phyloP scores from a whole-genome alignment of 2,113 vertebrate genomes.

The Rallus limicola region DNA sequence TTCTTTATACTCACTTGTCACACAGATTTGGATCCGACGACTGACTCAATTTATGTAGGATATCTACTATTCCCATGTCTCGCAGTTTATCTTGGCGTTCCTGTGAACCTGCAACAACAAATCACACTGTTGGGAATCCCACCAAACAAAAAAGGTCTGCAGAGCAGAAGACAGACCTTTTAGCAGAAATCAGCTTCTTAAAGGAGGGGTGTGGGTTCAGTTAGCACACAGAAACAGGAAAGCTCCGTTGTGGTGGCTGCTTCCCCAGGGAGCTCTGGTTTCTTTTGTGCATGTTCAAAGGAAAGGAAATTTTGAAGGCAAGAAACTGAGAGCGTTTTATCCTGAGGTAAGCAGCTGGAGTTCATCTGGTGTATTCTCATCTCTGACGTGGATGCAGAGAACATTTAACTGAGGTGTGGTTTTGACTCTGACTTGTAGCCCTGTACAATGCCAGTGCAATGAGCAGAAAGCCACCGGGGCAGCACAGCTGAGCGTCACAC shows the following conservation, averaged over 20 bases:
- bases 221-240: background rate
- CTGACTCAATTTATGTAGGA: conserved; percentile 95
- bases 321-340: background rate
- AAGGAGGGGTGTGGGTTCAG: background rate
- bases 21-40: conserved; percentile 93
- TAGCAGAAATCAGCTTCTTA: background rate
- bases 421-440: background rate
- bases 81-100: conserved; percentile 96
- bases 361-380: background rate
- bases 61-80: conserved; percentile 97
- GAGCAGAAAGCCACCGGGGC: background rate
- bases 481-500: background rate
- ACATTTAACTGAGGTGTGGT: background rate
- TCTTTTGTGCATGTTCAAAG: background rate
- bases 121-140: background rate
- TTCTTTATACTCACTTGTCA: conserved; percentile 86
- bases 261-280: background rate
- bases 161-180: background rate
- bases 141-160: background rate
- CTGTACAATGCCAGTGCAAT: background rate
- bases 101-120: conserved; percentile 87
- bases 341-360: background rate
- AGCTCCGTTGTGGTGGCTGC: background rate
- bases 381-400: background rate
- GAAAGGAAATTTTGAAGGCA: background rate